Base-by-base conservation (phyloP, 2,797 vertebrate species). In the Remorina albescens region DNA sequence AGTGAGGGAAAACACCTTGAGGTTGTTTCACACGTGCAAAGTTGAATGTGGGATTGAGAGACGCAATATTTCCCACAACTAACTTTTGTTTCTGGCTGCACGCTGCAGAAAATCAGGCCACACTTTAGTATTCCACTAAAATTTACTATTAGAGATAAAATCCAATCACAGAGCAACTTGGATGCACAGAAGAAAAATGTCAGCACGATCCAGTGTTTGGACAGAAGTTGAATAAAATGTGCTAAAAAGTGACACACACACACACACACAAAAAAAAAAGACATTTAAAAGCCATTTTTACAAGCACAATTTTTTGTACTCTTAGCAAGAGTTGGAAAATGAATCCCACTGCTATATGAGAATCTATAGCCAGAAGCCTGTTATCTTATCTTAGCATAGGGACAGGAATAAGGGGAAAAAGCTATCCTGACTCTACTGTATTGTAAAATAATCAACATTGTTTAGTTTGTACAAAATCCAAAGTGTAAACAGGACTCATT, bases 11-110 rank as follows among this genome's bases (percentile, higher is more conserved):
- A 74, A 90, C 88, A 90, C 74, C 86, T 76, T 69, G 8, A 2
- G 26, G 65, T 89, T 91, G 90, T 91, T 89, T 87, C 76, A 83
- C 80, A 68, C 59, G 63, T 86, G 76, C 53, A 64, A 51, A 54
- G 58, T 63, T 74, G 65, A 74, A 69, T 79, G 71, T 63, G 61
- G 73, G 76, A 55, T 67, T 39, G 19, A 78, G 65, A 59, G 2
- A 19, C 19, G 13, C 42, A 39, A 39, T 55, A 80, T 73, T 87
- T 87, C 80, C 76, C 85, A 90, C 87, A 83, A 68, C 61, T 61
- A 54, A 53, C 82, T 65, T 81, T 81, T 76, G 67, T 81, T 61
- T 73, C 58, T 44, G 39, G 30, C 42, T 57, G 47, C 74, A 49
- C 1, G 6, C 37, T 56, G 75, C 61, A 62, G 28, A 26, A 47